Conservation (phyloP, 1,140 invertebrate genomes). For the Bombus waltoni region DNA sequence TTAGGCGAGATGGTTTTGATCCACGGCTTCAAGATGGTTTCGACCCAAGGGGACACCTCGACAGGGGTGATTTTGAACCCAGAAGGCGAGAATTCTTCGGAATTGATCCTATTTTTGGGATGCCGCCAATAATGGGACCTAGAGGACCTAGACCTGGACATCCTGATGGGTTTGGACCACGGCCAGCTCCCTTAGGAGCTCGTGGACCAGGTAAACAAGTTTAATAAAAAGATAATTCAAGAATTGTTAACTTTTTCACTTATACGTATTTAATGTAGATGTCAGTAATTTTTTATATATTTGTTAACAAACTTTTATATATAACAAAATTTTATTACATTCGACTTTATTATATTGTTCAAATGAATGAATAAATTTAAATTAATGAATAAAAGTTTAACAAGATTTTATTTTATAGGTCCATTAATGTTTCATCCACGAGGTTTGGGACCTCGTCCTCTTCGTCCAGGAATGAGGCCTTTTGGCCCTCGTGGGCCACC, state of each 20-base stretch:
- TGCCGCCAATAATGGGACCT: slow-evolving; percentile 78
- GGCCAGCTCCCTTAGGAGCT: slow-evolving; percentile 75
- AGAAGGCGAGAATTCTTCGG: slow-evolving; percentile 79
- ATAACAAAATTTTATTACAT: too few relatives aligned
- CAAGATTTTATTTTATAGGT: slow-evolving; percentile 52
- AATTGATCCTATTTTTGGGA: slow-evolving; percentile 78
- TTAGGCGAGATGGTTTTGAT: slow-evolving; percentile 75
- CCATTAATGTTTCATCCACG: slow-evolving; percentile 83
- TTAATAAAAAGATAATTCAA: background rate
- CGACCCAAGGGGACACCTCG: slow-evolving; percentile 73
- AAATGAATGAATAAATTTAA: background rate
- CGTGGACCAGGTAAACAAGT: slow-evolving; percentile 77
- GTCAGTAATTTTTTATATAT: background rate
- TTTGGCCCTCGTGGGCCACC: slow-evolving; percentile 77
- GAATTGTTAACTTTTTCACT: background rate
- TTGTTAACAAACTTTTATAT: background rate
- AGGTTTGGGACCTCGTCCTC: slow-evolving; percentile 80
- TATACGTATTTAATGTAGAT: background rate
- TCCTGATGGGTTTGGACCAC: slow-evolving; percentile 80
- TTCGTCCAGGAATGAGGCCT: slow-evolving; percentile 79
- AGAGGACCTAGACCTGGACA: slow-evolving; percentile 79
- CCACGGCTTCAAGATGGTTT: slow-evolving; percentile 74
- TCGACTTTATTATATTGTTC: background rate
- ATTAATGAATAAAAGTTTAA: background rate
- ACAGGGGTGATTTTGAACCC: slow-evolving; percentile 77